Base-by-base conservation (phyloP, 2,888 invertebrate genomes). In the Troilus luridus region DNA sequence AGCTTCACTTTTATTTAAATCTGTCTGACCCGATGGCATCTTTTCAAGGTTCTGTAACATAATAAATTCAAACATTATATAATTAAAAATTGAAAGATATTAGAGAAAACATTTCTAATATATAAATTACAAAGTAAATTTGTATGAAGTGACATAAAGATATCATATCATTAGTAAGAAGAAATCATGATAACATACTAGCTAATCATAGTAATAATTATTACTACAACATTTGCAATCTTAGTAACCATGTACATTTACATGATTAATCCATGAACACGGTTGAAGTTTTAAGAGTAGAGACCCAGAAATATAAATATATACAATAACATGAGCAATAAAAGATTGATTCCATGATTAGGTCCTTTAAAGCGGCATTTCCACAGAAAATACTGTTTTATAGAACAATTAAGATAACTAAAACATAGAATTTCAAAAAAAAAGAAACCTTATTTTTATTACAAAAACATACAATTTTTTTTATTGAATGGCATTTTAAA, bases 1-100 rank as follows among this genome's bases (percentile, higher is more conserved):
- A 60, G 90, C 90, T 64, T 90, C 90, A 90, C 90, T 90, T 59
- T 59, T 90, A 27, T 90, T 90, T 64, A 90, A 54, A 85, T 90
- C 90, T 24, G 60, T 27, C 54, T 90, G 90, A n/a, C 88, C 90
- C 21, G 90, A 90, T 85, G 90, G 90, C 90, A 90, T 90, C 10
- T 77, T 77, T 56, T n/a, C 56, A n/a, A n/a, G 56, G 60, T 72
- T 59, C 77, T 81, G 56, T n/a, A 88, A 90, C 12, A 72, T 41
- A 77, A 77, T 41, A 77, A 77, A 41, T 14, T 1, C 1, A 6
- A 24, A 14, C 7, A 77, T 27, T 17, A 41, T 27, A 77, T 9
- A 17, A 77, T 6, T 27, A 19, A 77, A 67, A 77, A 77, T 6
- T 72, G 0, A 72, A 27, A 27, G 12, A 72, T 6, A 72, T 27